These are phyloP conservation scores for Pseudopleuronectes americanus DNA, from an alignment of 2,797 vertebrate species.

Conservation along the genomic window DNA sequence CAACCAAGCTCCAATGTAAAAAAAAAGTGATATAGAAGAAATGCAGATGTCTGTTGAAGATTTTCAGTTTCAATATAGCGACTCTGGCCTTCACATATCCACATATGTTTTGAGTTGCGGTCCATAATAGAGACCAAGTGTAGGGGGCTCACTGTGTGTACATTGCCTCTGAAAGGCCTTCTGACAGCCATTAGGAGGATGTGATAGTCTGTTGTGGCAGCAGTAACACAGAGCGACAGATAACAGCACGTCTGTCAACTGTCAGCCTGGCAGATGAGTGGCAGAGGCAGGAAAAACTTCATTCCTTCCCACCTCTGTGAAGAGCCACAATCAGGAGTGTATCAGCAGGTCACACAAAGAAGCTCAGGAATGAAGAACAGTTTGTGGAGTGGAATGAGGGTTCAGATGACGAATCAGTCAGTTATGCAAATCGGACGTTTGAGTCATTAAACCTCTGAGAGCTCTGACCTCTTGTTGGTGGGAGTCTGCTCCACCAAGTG, in stretches of 20 bases:
- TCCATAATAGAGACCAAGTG: conserved; percentile 44
- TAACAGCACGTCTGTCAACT: conserved; percentile 82
- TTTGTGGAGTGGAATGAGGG: conserved; percentile 31
- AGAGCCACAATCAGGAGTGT: conserved; percentile 71
- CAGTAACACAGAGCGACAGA: conserved; percentile 73
- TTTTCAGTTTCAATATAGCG: conserved; percentile 34
- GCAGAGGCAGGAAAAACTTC: conserved; percentile 74
- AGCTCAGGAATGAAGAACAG: conserved; percentile 74
- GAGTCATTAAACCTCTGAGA: conserved; percentile 1
- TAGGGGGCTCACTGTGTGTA: conserved; percentile 36
- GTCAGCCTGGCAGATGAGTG: conserved; percentile 81
- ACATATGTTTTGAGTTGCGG: conserved; percentile 5
- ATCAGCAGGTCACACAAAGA: conserved; percentile 77
- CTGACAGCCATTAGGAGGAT: conserved; percentile 70
- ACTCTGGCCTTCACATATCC: conserved; percentile 6
- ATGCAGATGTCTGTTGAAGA: neutral
- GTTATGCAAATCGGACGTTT: conserved; percentile 15
- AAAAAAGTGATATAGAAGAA: no score
- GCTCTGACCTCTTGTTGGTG: neutral
- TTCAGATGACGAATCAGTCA: conserved; percentile 54
- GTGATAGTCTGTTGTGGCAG: conserved; percentile 65
- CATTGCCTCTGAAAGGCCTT: conserved; percentile 65
- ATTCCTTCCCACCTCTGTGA: conserved; percentile 74
- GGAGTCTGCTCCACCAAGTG: neutral
- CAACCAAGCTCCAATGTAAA: no score